Percentiles rank a stretch among this genome's conserved stretches.
Evolutionary conservation across 2,797 vertebrate genomes (phyloP).

Genomic region (Diplodus sargus): DNA sequence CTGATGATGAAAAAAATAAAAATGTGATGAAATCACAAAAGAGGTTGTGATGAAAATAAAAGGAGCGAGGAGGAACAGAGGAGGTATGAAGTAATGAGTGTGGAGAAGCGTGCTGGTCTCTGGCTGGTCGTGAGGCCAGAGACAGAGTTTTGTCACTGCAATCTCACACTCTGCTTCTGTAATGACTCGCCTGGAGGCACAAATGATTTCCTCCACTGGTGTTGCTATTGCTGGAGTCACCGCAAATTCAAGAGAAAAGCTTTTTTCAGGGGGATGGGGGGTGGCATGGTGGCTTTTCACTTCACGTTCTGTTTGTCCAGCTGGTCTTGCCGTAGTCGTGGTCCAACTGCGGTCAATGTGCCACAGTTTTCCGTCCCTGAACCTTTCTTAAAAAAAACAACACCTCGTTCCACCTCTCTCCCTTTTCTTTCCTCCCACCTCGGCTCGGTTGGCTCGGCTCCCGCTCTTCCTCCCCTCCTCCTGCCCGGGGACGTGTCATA

Average conservation of each 20-base stretch:
- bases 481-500: constrained; percentile 64
- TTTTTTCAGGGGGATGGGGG: constrained; percentile 33
- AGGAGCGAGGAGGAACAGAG: constrained; percentile 9
- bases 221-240: constrained; percentile 86
- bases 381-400: constrained; percentile 46
- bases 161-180: constrained; percentile 87
- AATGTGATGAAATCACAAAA: not conserved
- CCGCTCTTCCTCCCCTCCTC: constrained; percentile 16
- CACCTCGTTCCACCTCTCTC: constrained; percentile 32
- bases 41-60: not conserved
- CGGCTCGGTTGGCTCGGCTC: constrained; percentile 18
- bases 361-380: constrained; percentile 61
- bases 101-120: constrained; percentile 66
- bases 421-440: constrained; percentile 9
- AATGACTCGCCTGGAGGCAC: constrained; percentile 95
- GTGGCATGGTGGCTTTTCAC: not conserved
- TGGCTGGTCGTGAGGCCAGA: constrained; percentile 81
- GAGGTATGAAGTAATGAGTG: constrained; percentile 62
- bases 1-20: not conserved
- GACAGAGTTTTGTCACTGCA: constrained; percentile 80
- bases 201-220: constrained; percentile 94
- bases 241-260: constrained; percentile 76
- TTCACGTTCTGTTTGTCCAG: constrained; percentile 60
- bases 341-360: constrained; percentile 66
- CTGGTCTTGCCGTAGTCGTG: constrained; percentile 55